A percentile compares a stretch with the other conserved stretches of the same genome.
Evolutionary conservation across 2,888 invertebrate genomes (phyloP).

Genomic region (Endotricha flammealis): DNA sequence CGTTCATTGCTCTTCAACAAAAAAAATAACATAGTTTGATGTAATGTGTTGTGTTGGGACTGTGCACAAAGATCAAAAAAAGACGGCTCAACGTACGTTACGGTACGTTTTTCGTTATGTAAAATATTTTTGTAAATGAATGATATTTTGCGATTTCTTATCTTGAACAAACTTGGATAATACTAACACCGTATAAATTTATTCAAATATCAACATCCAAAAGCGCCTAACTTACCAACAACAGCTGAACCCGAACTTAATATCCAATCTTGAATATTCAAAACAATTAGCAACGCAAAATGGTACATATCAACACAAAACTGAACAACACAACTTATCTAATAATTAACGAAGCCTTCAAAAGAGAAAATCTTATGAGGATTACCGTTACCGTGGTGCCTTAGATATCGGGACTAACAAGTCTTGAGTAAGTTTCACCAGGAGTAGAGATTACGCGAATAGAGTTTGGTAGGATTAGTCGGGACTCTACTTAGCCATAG

Average conservation of each 20-base stretch:
- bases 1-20: too few relatives aligned
- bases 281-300: conserved; percentile 14
- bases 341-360: conserved; percentile 44
- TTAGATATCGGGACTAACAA: conserved; percentile 45
- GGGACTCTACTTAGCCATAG: conserved; percentile 29
- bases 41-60: too few relatives aligned
- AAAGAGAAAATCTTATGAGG: conserved; percentile 48
- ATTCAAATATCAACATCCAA: conserved; percentile 9
- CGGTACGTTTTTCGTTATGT: too few relatives aligned
- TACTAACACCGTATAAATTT: conserved; percentile 9
- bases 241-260: conserved; percentile 11
- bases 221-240: conserved; percentile 10
- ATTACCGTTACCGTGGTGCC: conserved; percentile 36
- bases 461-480: conserved; percentile 49
- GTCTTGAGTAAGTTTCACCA: conserved; percentile 41
- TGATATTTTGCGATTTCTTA: too few relatives aligned
- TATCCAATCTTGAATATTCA: conserved; percentile 14
- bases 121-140: too few relatives aligned
- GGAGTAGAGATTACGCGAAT: conserved; percentile 48
- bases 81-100: too few relatives aligned
- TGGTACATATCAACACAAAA: conserved; percentile 4
- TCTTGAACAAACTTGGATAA: neutral
- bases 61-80: too few relatives aligned
- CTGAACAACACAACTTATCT: conserved; percentile 24
- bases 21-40: too few relatives aligned